Evolutionary conservation across 1,140 invertebrate species (phyloP), one percentile per base, ranked within the genome.

Genomic region (Pseudomyrmex concolor): DNA sequence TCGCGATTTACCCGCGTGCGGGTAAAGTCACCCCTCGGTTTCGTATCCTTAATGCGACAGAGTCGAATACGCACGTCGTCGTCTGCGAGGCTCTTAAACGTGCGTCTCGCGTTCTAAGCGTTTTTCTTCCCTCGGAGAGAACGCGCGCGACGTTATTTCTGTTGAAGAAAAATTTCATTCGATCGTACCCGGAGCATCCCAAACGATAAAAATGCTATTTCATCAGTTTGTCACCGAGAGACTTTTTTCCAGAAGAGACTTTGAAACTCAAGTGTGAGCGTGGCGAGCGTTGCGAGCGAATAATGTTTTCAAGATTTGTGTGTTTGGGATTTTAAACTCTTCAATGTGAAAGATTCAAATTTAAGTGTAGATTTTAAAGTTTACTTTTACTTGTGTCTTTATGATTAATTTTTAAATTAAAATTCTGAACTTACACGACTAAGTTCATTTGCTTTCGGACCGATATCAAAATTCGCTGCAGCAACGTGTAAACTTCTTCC

Each of bases 1-100:
- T 84, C 83, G 83, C 83, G 57, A 84, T 84, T 78, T 84, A 13
- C 70, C 45, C 43, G 34, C 43, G 72, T 83, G 55, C 55, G 25
- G 34, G 34, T 34, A 63, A 70, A 51, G 54, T 66, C 74, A 84
- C 76, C 82, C 76, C 63, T 70, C 48, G 51, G 34, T 7, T 34
- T 15, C 19, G 51, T 64, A 50, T 63, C 71, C 60, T 54, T 83
- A 66, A 57, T 66, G 43, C 70, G 70, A 17, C 51, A 17, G 34
- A 34, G 57, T 48, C 62, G 19, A 43, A 63, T 51, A 83, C 59
- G 72, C 81, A 25, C 51, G 60, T 50, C 57, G 67, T 57, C 76
- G 12, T 73, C n/a, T 19, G 13, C 70, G 51, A 63, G 70, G 1
- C 43, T 74, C 59, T 80, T 50, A 34, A 34, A 34, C 66, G 71